phyloP scores from a whole-genome alignment of 2,113 vertebrate species.

The Tamias sibiricus region DNA sequence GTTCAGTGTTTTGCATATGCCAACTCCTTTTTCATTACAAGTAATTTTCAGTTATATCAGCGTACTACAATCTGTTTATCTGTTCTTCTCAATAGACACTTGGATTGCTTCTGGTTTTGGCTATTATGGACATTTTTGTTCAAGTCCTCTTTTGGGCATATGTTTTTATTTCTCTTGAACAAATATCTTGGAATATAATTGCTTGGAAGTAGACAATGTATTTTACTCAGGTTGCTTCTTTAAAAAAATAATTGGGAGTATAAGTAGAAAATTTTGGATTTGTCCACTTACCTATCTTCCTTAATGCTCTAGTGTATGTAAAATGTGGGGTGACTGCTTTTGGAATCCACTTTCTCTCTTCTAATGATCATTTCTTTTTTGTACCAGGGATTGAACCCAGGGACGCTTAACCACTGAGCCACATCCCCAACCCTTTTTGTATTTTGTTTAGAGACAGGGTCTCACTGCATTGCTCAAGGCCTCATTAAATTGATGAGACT shows the following conservation, averaged over 20 bases:
- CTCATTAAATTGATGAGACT: no score
- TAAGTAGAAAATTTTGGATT: not conserved
- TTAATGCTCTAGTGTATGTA: not conserved
- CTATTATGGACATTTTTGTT: not conserved
- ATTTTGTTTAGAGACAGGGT: no score
- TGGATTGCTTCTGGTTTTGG: constrained; percentile 10
- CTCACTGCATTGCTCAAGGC: no score
- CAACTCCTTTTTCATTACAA: not conserved
- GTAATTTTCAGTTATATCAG: not conserved
- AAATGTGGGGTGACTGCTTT: not conserved
- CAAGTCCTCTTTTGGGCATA: not conserved
- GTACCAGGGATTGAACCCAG: no score
- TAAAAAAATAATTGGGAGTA: not conserved
- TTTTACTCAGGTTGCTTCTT: not conserved
- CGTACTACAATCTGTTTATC: not conserved
- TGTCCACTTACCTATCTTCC: not conserved
- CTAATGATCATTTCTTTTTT: not conserved
- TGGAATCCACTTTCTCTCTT: not conserved
- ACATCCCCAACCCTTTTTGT: no score
- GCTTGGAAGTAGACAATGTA: not conserved
- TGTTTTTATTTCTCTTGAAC: constrained; percentile 39
- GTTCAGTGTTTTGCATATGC: not conserved
- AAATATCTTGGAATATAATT: not conserved
- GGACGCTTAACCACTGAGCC: no score
- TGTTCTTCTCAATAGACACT: not conserved